These are phyloP conservation scores for Thera obeliscata DNA, from an alignment of 2,888 invertebrate species.

Conservation along the genomic window DNA sequence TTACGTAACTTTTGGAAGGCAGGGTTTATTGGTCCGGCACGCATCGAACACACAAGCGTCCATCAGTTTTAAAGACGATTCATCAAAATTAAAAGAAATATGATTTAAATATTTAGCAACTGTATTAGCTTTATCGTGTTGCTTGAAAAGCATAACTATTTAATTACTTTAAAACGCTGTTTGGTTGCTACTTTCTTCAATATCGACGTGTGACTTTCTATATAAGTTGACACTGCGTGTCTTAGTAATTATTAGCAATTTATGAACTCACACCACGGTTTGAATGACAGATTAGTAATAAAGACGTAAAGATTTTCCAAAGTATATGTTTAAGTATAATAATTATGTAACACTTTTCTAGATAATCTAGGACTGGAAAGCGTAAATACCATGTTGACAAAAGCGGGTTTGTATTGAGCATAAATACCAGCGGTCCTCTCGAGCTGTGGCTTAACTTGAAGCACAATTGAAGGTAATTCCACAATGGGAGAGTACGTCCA, in stretches of 20 bases:
- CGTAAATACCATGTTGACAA: background rate
- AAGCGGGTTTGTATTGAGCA: background rate
- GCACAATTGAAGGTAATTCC: conserved; percentile 58
- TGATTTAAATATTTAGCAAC: no score
- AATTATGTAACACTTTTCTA: background rate
- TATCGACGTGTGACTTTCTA: conserved; percentile 10
- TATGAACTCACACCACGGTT: conserved; percentile 1
- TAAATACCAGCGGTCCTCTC: conserved; percentile 9
- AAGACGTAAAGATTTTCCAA: background rate
- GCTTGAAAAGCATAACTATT: background rate
- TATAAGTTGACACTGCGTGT: background rate
- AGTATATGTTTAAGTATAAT: background rate
- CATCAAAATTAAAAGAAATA: no score
- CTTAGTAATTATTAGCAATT: conserved; percentile 4
- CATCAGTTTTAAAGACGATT: no score
- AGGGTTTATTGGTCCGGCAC: no score
- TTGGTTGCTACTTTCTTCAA: conserved; percentile 2
- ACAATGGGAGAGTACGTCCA: conserved; percentile 30
- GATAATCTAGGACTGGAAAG: background rate
- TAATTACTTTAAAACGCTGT: background rate
- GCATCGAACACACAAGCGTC: no score
- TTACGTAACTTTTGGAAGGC: no score
- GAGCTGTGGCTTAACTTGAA: conserved; percentile 29
- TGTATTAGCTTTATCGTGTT: background rate
- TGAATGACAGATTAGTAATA: conserved; percentile 12